Conservation (phyloP, 2,113 vertebrate species). For the Anarrhichthys ocellatus region DNA sequence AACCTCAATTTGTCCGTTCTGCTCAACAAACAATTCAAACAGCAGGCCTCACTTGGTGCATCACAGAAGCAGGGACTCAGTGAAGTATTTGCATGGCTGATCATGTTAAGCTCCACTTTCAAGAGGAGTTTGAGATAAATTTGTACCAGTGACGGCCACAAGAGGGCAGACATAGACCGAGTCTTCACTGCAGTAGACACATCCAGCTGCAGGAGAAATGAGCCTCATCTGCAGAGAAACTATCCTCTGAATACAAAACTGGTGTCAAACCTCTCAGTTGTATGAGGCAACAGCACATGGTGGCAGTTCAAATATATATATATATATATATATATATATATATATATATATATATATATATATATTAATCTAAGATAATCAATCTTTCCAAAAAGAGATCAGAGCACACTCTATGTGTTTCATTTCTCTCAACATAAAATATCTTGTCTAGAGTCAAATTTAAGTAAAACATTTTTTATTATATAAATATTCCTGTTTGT, state of each 20-base stretch:
- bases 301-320: not conserved
- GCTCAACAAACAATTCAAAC: constrained; percentile 4
- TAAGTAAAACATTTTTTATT: too few relatives aligned
- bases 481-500: not conserved
- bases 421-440: not conserved
- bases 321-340: not conserved
- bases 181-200: not conserved
- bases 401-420: not conserved
- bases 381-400: not conserved
- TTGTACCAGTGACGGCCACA: constrained; percentile 35
- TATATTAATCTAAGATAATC: not conserved
- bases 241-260: constrained; percentile 31
- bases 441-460: not conserved
- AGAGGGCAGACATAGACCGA: constrained; percentile 33
- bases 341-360: not conserved
- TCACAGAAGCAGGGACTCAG: not conserved
- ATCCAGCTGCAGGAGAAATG: constrained; percentile 14
- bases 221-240: constrained; percentile 36
- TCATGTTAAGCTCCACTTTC: not conserved
- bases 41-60: not conserved
- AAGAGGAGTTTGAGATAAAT: not conserved
- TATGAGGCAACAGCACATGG: not conserved
- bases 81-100: not conserved
- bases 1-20: not conserved
- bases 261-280: constrained; percentile 9